phyloP scores from a whole-genome alignment of 2,888 invertebrate genomes.

The Tillus elongatus region DNA sequence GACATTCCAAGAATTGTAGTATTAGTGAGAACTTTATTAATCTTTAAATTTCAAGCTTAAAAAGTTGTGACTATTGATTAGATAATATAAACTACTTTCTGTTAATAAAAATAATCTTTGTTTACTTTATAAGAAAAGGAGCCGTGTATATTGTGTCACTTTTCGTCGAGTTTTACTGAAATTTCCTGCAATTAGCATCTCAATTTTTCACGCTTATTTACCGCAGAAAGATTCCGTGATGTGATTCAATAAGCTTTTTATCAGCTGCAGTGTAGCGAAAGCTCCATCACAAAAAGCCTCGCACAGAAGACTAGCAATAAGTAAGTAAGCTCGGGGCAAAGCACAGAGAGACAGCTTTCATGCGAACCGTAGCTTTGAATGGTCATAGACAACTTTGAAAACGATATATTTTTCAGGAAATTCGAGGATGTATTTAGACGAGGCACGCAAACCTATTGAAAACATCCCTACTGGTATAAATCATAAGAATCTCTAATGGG shows the following conservation, averaged over 20 bases:
- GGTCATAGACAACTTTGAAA: constrained; percentile 31
- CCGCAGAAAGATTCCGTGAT: constrained; percentile 33
- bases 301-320: constrained; percentile 30
- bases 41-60: no score
- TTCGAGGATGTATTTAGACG: constrained; percentile 23
- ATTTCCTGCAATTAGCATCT: neutral
- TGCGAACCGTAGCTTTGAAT: constrained; percentile 28
- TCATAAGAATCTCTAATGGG: constrained; percentile 25
- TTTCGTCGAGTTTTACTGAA: no score
- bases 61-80: no score
- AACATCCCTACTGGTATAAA: constrained; percentile 24
- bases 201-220: neutral
- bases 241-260: constrained; percentile 38
- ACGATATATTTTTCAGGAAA: constrained; percentile 25
- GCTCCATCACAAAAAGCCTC: constrained; percentile 27
- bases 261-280: constrained; percentile 26
- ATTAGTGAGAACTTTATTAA: no score
- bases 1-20: no score
- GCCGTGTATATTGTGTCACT: no score
- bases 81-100: no score
- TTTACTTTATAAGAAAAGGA: no score
- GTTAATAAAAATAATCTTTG: no score
- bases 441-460: constrained; percentile 26
- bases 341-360: constrained; percentile 27
- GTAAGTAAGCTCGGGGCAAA: constrained; percentile 34